These are phyloP conservation scores for Chelmon rostratus DNA, from an alignment of 2,797 vertebrate genomes.

Conservation along the genomic window DNA sequence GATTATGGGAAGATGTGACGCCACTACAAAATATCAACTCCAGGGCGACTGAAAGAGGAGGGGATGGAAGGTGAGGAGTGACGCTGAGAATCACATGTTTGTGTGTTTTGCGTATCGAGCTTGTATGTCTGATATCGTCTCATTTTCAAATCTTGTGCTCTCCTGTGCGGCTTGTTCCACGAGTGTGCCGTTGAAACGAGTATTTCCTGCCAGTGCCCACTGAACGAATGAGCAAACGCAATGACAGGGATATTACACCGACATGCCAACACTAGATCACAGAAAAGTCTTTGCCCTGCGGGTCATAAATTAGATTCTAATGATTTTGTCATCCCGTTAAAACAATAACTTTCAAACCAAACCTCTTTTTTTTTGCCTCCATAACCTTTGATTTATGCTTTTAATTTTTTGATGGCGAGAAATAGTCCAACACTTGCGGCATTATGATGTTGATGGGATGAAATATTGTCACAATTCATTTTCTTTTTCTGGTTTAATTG, in stretches of 20 bases:
- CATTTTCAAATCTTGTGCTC: constrained; percentile 30
- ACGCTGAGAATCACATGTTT: constrained; percentile 24
- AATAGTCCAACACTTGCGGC: constrained; percentile 90
- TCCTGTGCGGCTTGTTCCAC: constrained; percentile 52
- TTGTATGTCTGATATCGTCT: not conserved
- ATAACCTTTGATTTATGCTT: constrained; percentile 95
- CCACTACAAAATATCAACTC: constrained; percentile 68
- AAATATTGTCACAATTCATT: constrained; percentile 94
- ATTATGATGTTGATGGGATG: constrained; percentile 88
- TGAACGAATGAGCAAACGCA: constrained; percentile 70
- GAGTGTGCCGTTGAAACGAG: constrained; percentile 64
- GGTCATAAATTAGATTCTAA: constrained; percentile 91
- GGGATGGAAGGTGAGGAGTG: constrained; percentile 11
- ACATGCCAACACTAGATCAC: constrained; percentile 78
- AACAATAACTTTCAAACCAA: constrained; percentile 86
- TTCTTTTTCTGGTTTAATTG: constrained; percentile 92
- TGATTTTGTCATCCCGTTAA: constrained; percentile 92
- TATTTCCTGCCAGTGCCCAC: constrained; percentile 70
- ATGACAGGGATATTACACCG: constrained; percentile 77
- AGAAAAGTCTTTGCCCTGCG: constrained; percentile 79
- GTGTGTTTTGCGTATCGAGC: constrained; percentile 22
- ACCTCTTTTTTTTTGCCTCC: constrained; percentile 73
- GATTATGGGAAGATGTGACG: constrained; percentile 74
- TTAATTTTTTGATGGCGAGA: constrained; percentile 95
- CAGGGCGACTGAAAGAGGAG: constrained; percentile 43